Percentiles rank a stretch among this genome's conserved stretches.
Conservation (phyloP, 2,113 vertebrate genomes). For the Brachypteracias leptosomus region DNA sequence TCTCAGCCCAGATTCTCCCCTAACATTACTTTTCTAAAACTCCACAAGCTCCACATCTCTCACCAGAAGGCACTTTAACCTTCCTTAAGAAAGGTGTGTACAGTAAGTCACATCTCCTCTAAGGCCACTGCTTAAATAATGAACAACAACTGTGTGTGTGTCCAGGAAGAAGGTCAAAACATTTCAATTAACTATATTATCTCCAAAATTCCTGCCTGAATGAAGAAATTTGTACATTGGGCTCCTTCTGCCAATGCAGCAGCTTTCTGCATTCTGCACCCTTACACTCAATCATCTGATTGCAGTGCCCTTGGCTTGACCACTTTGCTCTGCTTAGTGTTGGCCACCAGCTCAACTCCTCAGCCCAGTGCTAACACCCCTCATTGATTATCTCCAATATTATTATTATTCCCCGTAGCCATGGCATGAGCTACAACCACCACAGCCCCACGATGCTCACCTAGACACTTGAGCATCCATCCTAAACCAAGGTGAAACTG, state of each 20-base stretch:
- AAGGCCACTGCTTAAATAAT: background rate
- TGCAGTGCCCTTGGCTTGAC: background rate
- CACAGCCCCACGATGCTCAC: background rate
- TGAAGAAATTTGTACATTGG: background rate
- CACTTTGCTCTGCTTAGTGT: background rate
- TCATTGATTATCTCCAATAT: background rate
- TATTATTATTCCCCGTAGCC: background rate
- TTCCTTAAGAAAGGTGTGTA: background rate
- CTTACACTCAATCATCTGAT: background rate
- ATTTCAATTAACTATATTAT: background rate
- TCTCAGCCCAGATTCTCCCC: background rate
- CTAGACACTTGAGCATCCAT: background rate
- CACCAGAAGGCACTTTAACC: background rate
- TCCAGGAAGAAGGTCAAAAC: background rate
- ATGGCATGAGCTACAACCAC: rapidly evolving
- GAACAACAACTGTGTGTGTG: background rate
- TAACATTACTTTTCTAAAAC: background rate
- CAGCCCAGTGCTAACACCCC: background rate
- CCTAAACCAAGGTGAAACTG: background rate
- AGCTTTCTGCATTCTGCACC: background rate
- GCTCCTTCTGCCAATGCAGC: background rate
- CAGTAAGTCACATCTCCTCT: background rate
- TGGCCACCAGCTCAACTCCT: background rate
- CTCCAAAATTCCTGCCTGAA: background rate
- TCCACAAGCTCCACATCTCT: no score